Evolutionary conservation across 2,113 vertebrate species (phyloP).

Genomic region (Cephalopterus ornatus): DNA sequence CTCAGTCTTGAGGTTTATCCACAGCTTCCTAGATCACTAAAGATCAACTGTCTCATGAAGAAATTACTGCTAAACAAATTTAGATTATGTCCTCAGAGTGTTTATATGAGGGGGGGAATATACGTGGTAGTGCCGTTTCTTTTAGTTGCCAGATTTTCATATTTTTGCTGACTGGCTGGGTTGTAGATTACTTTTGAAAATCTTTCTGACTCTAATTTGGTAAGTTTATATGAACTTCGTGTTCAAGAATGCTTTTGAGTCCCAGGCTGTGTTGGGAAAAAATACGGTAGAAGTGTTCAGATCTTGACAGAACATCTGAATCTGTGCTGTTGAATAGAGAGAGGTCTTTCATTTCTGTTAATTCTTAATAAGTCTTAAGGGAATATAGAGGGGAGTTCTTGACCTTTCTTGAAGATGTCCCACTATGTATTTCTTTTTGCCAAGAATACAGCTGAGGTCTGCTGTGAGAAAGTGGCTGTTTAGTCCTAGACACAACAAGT

Average conservation of each 20-base stretch:
- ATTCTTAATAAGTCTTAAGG: background rate
- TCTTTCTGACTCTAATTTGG: background rate
- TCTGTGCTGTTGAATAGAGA: background rate
- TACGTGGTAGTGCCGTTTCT: background rate
- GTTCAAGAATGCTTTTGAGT: background rate
- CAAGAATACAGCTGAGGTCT: background rate
- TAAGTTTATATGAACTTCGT: background rate
- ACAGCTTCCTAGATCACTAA: constrained; percentile 18
- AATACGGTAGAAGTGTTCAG: background rate
- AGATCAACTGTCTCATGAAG: background rate
- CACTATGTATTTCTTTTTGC: background rate
- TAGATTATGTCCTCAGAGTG: background rate
- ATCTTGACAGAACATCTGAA: background rate
- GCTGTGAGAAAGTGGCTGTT: background rate
- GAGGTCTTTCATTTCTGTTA: background rate
- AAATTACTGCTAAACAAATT: background rate
- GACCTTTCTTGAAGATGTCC: background rate
- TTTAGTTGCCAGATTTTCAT: background rate
- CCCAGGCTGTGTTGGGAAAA: background rate
- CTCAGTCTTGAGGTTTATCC: constrained; percentile 33
- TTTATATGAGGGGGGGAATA: background rate
- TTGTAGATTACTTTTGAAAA: background rate
- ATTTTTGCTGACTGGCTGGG: background rate
- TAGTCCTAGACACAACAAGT: background rate
- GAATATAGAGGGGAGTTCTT: background rate